Evolutionary conservation across 2,888 invertebrate species (phyloP).

Genomic region (Oegoconia quadripuncta): DNA sequence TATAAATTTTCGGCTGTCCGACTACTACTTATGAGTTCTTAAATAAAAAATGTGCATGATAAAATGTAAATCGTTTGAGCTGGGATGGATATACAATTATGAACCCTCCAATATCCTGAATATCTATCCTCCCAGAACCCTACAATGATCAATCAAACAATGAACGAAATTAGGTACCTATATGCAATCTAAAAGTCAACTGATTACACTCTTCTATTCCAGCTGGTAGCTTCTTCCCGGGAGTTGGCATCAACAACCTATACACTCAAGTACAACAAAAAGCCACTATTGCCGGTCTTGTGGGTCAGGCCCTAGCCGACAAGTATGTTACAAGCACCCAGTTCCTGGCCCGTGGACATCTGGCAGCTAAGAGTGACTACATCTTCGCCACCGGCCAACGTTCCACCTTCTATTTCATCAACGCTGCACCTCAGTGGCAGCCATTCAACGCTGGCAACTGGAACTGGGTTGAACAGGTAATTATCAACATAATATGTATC

Average conservation of each 20-base stretch:
- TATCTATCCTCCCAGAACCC: too few species aligned
- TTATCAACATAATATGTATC: background rate
- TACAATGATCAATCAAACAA: too few species aligned
- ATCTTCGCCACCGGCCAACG: conserved; percentile 79
- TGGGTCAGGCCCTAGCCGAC: conserved; percentile 51
- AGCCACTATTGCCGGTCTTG: conserved; percentile 37
- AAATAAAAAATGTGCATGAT: too few species aligned
- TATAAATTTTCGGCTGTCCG: too few species aligned
- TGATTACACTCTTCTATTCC: conserved; percentile 17
- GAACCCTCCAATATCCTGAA: too few species aligned
- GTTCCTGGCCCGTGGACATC: conserved; percentile 80
- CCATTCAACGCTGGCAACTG: conserved; percentile 81
- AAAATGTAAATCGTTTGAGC: too few species aligned
- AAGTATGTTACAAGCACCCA: conserved; percentile 64
- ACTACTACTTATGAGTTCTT: too few species aligned
- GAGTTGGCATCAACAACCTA: conserved; percentile 50
- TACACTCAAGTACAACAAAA: conserved; percentile 63
- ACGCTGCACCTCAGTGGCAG: conserved; percentile 84
- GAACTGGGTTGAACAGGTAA: conserved; percentile 71
- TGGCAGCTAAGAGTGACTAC: conserved; percentile 81
- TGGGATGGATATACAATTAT: too few species aligned
- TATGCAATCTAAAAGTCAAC: too few species aligned
- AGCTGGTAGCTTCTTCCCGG: conserved; percentile 72
- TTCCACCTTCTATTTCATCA: conserved; percentile 81
- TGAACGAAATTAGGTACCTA: background rate